These are phyloP conservation scores for Drosophila murphyi DNA, from an alignment of 1,140 invertebrate species.

Conservation along the genomic window DNA sequence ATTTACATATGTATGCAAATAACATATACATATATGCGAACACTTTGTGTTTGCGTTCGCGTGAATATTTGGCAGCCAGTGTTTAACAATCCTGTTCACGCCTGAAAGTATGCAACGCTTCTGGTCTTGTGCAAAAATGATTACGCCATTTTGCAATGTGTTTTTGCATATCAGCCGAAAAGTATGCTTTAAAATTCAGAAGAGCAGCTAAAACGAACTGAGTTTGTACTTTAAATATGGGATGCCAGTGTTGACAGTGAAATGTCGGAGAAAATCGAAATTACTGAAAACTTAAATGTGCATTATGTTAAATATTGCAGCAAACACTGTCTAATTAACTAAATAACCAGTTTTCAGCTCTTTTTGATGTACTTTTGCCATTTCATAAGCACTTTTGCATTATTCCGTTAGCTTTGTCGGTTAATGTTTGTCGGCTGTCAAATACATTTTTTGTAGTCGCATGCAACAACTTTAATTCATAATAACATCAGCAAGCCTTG, in stretches of 20 bases:
- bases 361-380: slow-evolving; percentile 8
- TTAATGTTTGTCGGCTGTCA: slow-evolving; percentile 20
- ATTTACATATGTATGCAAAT: slow-evolving; percentile 8
- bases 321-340: too few relatives aligned
- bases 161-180: slow-evolving; percentile 39
- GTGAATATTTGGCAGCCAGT: not conserved
- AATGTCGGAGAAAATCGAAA: too few relatives aligned
- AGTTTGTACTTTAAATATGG: not conserved
- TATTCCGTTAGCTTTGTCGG: slow-evolving; percentile 9
- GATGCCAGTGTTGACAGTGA: slow-evolving; percentile 33
- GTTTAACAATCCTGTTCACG: not conserved
- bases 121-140: not conserved
- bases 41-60: not conserved
- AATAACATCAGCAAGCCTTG: not conserved
- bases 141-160: not conserved
- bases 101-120: slow-evolving; percentile 26
- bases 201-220: not conserved
- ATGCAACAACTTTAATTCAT: slow-evolving; percentile 34
- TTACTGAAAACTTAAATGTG: too few relatives aligned
- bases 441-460: slow-evolving; percentile 8
- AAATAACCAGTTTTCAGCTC: slow-evolving; percentile 30
- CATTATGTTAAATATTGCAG: too few relatives aligned
- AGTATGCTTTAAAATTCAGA: slow-evolving; percentile 56
- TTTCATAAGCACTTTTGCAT: slow-evolving; percentile 12
- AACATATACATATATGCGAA: not conserved